A percentile compares a stretch with the other conserved stretches of the same genome.
Conservation (phyloP, 1,140 invertebrate species). For the Aleiodes sp. region DNA sequence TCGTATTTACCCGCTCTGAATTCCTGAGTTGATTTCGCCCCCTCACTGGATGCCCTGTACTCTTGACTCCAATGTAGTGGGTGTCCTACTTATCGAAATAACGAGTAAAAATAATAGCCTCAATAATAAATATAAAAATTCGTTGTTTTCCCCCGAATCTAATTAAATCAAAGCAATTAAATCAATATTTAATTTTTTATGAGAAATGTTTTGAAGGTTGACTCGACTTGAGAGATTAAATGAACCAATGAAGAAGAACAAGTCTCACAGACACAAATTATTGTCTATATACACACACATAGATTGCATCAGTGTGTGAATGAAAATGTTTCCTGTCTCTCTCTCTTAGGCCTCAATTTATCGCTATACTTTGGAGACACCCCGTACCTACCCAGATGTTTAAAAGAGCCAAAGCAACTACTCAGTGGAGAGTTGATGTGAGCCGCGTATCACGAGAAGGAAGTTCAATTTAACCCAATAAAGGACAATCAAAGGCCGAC, state of each 20-base stretch:
- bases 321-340: conserved; percentile 49
- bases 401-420: conserved; percentile 59
- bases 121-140: not conserved
- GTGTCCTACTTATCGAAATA: too few species aligned
- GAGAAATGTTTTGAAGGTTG: not conserved
- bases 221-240: not conserved
- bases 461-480: conserved; percentile 69
- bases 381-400: conserved; percentile 61
- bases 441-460: conserved; percentile 67
- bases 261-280: conserved; percentile 6
- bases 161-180: conserved; percentile 3
- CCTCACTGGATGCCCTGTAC: too few species aligned
- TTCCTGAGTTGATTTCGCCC: too few species aligned
- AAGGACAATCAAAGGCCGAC: conserved; percentile 67
- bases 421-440: conserved; percentile 64
- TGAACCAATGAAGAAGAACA: not conserved
- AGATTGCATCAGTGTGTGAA: too few species aligned
- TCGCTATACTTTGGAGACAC: conserved; percentile 46
- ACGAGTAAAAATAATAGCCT: too few species aligned
- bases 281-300: conserved; percentile 32
- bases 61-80: too few species aligned
- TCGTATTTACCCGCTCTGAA: too few species aligned
- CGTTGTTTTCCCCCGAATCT: not conserved
- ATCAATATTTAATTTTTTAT: not conserved
- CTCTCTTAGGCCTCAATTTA: conserved; percentile 16